phyloP scores from a whole-genome alignment of 23 tunicate species.

The Botrylloides violaceus region DNA sequence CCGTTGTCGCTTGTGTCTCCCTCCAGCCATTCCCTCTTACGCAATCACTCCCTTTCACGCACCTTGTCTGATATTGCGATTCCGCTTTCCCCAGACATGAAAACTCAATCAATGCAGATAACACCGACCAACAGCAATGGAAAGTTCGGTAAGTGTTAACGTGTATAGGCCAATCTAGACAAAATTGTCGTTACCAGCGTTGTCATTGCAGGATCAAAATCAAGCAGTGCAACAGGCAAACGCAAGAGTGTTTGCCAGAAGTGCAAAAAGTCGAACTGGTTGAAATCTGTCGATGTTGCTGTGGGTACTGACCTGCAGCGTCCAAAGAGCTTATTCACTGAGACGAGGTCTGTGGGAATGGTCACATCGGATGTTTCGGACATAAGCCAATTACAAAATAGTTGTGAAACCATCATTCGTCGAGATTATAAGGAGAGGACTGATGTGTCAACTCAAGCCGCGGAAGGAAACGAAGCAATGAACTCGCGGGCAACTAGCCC shows the following conservation, averaged over 20 bases:
- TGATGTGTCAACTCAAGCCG: background rate
- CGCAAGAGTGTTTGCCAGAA: constrained; percentile 5
- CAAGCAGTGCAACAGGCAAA: background rate
- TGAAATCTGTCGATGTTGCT: constrained; percentile 14
- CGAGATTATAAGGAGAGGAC: background rate
- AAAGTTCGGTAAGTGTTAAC: background rate
- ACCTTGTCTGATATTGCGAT: constrained; percentile 17
- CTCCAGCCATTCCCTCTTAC: background rate
- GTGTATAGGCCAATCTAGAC: too few relatives aligned
- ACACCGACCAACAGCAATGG: background rate
- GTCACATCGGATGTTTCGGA: background rate
- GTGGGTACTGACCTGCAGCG: background rate
- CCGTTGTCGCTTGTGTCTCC: constrained; percentile 20
- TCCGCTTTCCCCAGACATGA: constrained; percentile 14
- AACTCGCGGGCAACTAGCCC: background rate
- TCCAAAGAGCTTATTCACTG: background rate
- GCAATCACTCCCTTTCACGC: constrained; percentile 18
- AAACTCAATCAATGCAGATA: constrained; percentile 1
- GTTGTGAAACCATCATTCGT: too few relatives aligned
- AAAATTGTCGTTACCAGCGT: too few relatives aligned
- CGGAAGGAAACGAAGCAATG: background rate
- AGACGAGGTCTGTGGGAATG: background rate
- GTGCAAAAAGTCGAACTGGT: constrained; percentile 1
- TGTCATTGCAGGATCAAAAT: constrained; percentile 18
- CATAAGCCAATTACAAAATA: background rate